Evolutionary conservation across 2,113 vertebrate species (phyloP).

Genomic region (Hepsetus odoe): DNA sequence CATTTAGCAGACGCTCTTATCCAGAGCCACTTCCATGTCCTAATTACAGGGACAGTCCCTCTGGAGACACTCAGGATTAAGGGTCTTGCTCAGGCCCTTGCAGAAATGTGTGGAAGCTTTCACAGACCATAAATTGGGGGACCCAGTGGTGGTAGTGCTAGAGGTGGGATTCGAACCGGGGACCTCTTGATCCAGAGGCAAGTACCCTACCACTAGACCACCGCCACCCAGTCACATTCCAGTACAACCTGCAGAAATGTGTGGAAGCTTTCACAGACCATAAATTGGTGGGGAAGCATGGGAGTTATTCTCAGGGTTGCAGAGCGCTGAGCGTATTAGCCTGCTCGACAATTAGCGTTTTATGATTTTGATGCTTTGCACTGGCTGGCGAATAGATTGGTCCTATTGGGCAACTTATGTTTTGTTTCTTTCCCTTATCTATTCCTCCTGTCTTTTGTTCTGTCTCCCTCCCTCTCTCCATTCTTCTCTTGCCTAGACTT

Average conservation of each 20-base stretch:
- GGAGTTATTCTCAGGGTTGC: slow-evolving; percentile 9
- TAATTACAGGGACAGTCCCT: no score
- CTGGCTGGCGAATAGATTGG: slow-evolving; percentile 28
- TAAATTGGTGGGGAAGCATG: slow-evolving; percentile 4
- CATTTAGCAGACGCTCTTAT: no score
- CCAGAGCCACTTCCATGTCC: no score
- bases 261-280: neutral
- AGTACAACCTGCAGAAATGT: slow-evolving; percentile 19
- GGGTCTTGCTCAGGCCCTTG: no score
- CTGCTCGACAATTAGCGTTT: slow-evolving; percentile 29
- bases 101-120: slow-evolving; percentile 23
- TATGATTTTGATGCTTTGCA: slow-evolving; percentile 38
- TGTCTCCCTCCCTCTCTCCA: neutral
- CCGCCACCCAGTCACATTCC: slow-evolving; percentile 27
- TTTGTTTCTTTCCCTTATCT: neutral
- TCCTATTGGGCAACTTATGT: slow-evolving; percentile 5
- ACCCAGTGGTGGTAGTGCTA: no score
- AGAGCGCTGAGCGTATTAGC: slow-evolving; percentile 13
- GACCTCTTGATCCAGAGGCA: no score
- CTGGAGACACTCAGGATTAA: no score
- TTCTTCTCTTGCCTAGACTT: neutral
- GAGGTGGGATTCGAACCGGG: no score
- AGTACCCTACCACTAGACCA: no score
- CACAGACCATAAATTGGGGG: neutral
- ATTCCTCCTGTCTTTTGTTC: neutral